Percentiles rank a stretch among this genome's conserved stretches.
Evolutionary conservation across 2,888 invertebrate genomes (phyloP).

Genomic region (Drosophila niveifrons): DNA sequence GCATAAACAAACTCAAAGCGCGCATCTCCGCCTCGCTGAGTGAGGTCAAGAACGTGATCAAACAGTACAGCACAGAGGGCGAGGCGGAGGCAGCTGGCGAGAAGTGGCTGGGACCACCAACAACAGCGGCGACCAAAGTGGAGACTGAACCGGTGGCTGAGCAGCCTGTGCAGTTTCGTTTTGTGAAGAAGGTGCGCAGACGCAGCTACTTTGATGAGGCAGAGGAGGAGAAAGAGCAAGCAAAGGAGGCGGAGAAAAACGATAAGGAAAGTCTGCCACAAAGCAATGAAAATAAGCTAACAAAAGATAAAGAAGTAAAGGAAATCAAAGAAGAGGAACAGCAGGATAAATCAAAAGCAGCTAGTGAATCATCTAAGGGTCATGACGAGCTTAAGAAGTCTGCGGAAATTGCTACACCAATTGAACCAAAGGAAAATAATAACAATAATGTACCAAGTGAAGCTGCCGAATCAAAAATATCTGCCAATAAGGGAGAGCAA

Average conservation of each 20-base stretch:
- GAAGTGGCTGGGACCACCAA: constrained; percentile 41
- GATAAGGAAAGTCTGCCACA: neutral
- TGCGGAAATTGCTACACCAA: neutral
- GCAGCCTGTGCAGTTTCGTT: constrained; percentile 78
- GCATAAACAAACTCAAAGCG: constrained; percentile 83
- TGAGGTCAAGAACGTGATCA: constrained; percentile 84
- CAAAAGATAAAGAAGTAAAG: neutral
- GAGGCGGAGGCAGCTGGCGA: constrained; percentile 65
- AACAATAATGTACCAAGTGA: neutral
- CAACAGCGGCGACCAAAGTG: neutral
- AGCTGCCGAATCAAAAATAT: neutral
- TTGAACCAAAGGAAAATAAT: neutral
- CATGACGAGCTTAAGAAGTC: neutral
- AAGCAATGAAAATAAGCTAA: neutral
- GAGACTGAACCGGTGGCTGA: neutral
- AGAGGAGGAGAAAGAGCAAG: constrained; percentile 63
- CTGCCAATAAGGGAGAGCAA: neutral
- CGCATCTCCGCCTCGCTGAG: constrained; percentile 83
- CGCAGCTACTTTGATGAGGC: constrained; percentile 82
- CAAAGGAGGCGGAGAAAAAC: constrained; percentile 6
- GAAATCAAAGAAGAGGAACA: neutral
- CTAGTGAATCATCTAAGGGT: neutral
- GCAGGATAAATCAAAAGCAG: neutral
- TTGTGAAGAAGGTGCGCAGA: constrained; percentile 82
- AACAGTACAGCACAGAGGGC: constrained; percentile 83